Evolutionary conservation across 2,888 invertebrate species (phyloP), one percentile per base, ranked within the genome.

Genomic region (Xiphydria camelus): DNA sequence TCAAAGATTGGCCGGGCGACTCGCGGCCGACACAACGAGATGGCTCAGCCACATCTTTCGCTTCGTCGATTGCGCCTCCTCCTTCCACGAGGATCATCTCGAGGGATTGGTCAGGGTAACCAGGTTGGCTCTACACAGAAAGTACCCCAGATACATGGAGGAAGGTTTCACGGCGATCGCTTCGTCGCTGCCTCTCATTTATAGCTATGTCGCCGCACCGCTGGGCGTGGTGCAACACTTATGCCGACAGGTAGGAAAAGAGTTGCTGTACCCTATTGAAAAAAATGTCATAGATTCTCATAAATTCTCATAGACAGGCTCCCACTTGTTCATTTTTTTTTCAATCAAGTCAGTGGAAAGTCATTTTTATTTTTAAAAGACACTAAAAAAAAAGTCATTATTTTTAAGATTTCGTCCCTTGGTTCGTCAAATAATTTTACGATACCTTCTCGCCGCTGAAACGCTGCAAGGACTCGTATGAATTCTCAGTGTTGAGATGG

Each of bases 31-130:
- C 68, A 90, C 91, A 0, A 89, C 91, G 3, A 79, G 90, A 56
- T 94, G 94, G 94, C 79, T 94, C 63, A 85, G 90, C 40, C 87
- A 91, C 65, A 82, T 94, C 75, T 78, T 50, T 74, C 91, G 93
- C 62, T 86, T 93, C 72, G 80, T 86, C 49, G 91, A 93, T 64
- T 88, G 89, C 48, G 84, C 88, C 22, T 88, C 91, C 2, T 91
- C 87, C 68, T 94, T 91, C 70, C 93, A 94, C 68, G 89, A 91
- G 53, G 94, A 94, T 61, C 88, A 88, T 53, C 77, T 89, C 22
- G 94, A 95, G 64, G 94, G 94, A 2, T 78, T 94, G 18, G 86
- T 94, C 9, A 80, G 91, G 34, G 85, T 92, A n/a, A 87, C 89
- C 3, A 78, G 88, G 48, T 83, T 91, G 79, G 83, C 90, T 54